Conservation (phyloP, 1,140 invertebrate genomes). For the Saccostrea cuccullata region DNA sequence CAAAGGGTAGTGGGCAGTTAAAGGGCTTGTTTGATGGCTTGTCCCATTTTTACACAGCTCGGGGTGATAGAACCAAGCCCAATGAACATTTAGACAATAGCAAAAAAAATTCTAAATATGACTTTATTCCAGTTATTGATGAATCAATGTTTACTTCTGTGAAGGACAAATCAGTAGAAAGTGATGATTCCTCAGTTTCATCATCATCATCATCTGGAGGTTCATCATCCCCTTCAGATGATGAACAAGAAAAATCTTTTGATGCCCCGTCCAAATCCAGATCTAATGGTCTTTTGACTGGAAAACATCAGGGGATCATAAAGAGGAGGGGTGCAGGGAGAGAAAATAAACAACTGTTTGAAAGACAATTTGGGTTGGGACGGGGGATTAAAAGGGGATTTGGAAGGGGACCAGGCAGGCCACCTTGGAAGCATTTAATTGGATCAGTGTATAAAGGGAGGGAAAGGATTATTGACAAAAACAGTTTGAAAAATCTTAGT, state of each 20-base stretch:
- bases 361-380: constrained; percentile 39
- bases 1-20: constrained; percentile 83
- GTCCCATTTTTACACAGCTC: constrained; percentile 89
- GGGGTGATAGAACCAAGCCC: constrained; percentile 80
- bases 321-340: constrained; percentile 56
- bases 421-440: constrained; percentile 37
- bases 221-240: constrained; percentile 1
- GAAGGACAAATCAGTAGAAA: constrained; percentile 30
- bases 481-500: not conserved
- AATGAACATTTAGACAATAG: constrained; percentile 57
- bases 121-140: constrained; percentile 44
- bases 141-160: constrained; percentile 45
- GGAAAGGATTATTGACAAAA: constrained; percentile 6
- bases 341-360: constrained; percentile 23
- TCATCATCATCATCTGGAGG: not conserved
- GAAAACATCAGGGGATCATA: constrained; percentile 10
- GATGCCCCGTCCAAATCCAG: not conserved
- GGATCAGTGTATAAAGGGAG: constrained; percentile 27
- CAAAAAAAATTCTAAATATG: constrained; percentile 55
- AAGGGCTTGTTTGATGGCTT: constrained; percentile 90
- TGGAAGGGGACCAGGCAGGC: constrained; percentile 41
- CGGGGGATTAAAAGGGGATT: constrained; percentile 48
- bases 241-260: constrained; percentile 17
- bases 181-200: constrained; percentile 38
- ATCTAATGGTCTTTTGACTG: not conserved